A percentile compares a stretch with the other conserved stretches of the same genome.
phyloP scores from a whole-genome alignment of 2,888 invertebrate species.

The Cloeon dipterum region DNA sequence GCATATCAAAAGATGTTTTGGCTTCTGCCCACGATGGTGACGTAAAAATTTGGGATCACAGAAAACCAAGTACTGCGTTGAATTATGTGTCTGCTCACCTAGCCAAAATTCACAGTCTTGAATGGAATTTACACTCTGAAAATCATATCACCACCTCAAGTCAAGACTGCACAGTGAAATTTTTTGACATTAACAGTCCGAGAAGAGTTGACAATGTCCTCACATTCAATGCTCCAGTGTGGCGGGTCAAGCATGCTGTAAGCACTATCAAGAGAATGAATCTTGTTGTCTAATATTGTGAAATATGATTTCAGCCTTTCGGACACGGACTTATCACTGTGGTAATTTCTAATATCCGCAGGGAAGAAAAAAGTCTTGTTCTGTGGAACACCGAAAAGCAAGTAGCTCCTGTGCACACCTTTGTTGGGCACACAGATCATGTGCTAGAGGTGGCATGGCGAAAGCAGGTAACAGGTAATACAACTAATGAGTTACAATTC shows the following conservation, averaged over 20 bases:
- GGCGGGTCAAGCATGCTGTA: slow-evolving; percentile 78
- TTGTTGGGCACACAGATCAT: slow-evolving; percentile 86
- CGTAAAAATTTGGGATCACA: slow-evolving; percentile 84
- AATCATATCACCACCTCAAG: slow-evolving; percentile 76
- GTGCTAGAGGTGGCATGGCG: slow-evolving; percentile 91
- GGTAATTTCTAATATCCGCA: slow-evolving; percentile 71
- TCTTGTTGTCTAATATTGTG: background rate
- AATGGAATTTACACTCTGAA: slow-evolving; percentile 77
- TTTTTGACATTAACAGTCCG: slow-evolving; percentile 75
- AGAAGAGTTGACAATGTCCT: slow-evolving; percentile 64
- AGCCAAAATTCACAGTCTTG: slow-evolving; percentile 68
- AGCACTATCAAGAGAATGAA: slow-evolving; percentile 7
- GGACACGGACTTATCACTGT: slow-evolving; percentile 80
- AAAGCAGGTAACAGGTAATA: slow-evolving; percentile 27
- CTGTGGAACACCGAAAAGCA: slow-evolving; percentile 39
- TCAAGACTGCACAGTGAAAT: slow-evolving; percentile 87
- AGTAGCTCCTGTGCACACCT: slow-evolving; percentile 53
- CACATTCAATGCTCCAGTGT: slow-evolving; percentile 67
- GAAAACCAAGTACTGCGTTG: slow-evolving; percentile 65
- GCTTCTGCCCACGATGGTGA: slow-evolving; percentile 94
- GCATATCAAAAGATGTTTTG: slow-evolving; percentile 54
- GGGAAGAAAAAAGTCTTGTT: slow-evolving; percentile 39
- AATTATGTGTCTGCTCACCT: slow-evolving; percentile 88
- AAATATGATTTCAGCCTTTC: slow-evolving; percentile 38
- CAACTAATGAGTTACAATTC: background rate